Evolutionary conservation across 2,797 vertebrate species (phyloP), one percentile per base, ranked within the genome.

Genomic region (Melanotaenia pygmaea): DNA sequence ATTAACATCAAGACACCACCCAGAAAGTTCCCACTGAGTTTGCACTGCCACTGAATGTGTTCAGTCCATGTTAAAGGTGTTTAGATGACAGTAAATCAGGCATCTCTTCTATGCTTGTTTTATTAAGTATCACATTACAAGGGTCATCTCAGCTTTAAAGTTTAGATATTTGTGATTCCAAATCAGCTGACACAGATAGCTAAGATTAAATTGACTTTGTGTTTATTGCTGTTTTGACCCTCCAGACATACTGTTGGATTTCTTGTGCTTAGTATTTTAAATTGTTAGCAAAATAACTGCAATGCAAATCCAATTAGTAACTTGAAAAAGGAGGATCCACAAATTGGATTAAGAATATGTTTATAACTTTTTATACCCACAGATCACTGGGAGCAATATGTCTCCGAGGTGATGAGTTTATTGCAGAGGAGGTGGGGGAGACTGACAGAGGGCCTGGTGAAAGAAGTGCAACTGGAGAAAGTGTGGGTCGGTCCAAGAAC

Each of bases 321-420:
- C 1, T 20, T 20, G 12, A 50, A 50, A n/a, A 22, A 9, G 3
- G 18, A n/a, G 1, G 20, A 50, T 50, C n/a, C 11, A 22, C 16
- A 16, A 5, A 18, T 43, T 18, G 18, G 12, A 43, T 18, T 43
- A 18, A 43, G 18, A 5, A 43, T 16, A 43, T 65, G 68, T 67
- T 65, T 61, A 5, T n/a, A 2, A 43, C 67, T 32, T 62, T 0
- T 60, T 62, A 0, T 24, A 14, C 1, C 9, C 66, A 37, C 80
- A 98, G 97, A 96, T 72, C 26, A 93, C 50, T 87, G 92, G 75
- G 85, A 78, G 67, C 82, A 32, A 9, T 97, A 96, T 85, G 84
- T 54, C 3, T 64, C 69, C 34, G 88, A 90, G 28, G 92, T 95
- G 35, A 73, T 66, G 14, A 1, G 4, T 24, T 92, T 64, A 0